Percentiles rank a stretch among this genome's conserved stretches.
Evolutionary conservation across 2,113 vertebrate species (phyloP).

Genomic region (Pardalotus punctatus): DNA sequence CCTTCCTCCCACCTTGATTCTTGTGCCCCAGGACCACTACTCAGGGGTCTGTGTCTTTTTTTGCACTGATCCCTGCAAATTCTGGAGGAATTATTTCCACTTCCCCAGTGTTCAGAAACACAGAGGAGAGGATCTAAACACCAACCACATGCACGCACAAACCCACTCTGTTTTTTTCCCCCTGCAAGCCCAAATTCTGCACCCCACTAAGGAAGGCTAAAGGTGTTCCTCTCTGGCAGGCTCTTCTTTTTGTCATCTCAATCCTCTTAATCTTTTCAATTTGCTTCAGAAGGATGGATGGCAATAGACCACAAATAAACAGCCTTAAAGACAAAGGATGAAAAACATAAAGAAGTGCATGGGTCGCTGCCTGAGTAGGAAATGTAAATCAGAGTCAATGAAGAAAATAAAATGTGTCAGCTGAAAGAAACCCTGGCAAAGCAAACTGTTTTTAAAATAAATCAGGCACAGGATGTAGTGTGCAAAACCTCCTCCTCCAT

Average conservation of each 20-base stretch:
- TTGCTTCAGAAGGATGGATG: not conserved
- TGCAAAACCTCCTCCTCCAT: not conserved
- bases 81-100: not conserved
- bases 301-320: not conserved
- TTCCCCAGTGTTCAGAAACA: not conserved
- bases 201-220: not conserved
- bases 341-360: not conserved
- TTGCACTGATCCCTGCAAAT: not conserved
- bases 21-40: not conserved
- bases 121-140: not conserved
- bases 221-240: not conserved
- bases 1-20: not conserved
- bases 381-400: not conserved
- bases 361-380: not conserved
- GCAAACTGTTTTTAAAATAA: not conserved
- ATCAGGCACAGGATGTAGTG: rapidly evolving
- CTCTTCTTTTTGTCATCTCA: not conserved
- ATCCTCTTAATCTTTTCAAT: not conserved
- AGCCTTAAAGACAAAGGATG: not conserved
- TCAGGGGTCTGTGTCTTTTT: not conserved
- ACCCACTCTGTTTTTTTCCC: not conserved
- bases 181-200: not conserved
- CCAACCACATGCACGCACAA: not conserved
- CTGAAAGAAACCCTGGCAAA: not conserved
- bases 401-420: not conserved